A percentile compares a stretch with the other conserved stretches of the same genome.
Conservation (phyloP, 1,140 invertebrate genomes). For the Fopius arisanus region DNA sequence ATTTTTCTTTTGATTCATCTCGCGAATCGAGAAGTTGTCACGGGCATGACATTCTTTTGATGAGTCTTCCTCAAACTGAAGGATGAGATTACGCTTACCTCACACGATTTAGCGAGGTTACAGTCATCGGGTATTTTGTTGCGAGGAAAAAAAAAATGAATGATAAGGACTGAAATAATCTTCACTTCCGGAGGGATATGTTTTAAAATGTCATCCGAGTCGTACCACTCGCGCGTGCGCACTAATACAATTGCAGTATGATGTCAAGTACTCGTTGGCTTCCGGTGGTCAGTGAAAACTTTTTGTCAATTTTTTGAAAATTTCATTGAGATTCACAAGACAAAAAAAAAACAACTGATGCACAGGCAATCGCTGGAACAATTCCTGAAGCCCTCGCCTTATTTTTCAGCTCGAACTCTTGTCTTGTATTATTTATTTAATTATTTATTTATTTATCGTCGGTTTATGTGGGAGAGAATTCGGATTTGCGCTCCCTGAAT, state of each 20-base stretch:
- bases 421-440: too few relatives aligned
- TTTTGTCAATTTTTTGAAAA: neutral
- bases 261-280: constrained; percentile 6
- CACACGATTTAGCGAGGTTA: constrained; percentile 17
- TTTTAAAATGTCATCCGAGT: constrained; percentile 49
- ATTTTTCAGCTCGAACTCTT: too few relatives aligned
- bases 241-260: constrained; percentile 12
- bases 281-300: constrained; percentile 17
- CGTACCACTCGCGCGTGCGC: constrained; percentile 28
- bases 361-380: too few relatives aligned
- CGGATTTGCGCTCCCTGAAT: too few relatives aligned
- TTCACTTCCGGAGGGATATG: constrained; percentile 48
- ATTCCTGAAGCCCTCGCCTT: too few relatives aligned
- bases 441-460: too few relatives aligned
- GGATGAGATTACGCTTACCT: constrained; percentile 24
- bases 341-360: too few relatives aligned
- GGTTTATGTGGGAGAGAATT: too few relatives aligned
- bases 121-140: constrained; percentile 23
- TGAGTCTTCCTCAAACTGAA: neutral
- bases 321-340: neutral
- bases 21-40: neutral
- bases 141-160: constrained; percentile 19
- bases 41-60: neutral
- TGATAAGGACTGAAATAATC: constrained; percentile 47
- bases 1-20: constrained; percentile 11